Conservation (phyloP, 2,888 invertebrate genomes). For the Xylota sylvarum region DNA sequence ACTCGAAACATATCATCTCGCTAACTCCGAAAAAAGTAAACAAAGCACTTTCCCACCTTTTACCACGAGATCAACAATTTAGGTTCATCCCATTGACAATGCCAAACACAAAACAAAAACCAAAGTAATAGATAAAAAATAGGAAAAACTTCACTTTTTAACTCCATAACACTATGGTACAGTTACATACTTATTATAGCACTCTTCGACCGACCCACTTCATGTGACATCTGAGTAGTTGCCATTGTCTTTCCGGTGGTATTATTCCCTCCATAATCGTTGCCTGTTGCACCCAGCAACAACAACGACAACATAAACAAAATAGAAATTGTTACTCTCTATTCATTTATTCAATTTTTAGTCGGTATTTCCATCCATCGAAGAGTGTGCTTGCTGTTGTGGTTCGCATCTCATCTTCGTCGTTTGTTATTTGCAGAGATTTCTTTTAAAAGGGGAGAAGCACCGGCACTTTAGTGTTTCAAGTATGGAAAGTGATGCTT, state of each 20-base stretch:
- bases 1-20: neutral
- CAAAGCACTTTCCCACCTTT: conserved; percentile 52
- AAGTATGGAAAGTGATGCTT: conserved; percentile 59
- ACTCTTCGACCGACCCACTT: conserved; percentile 64
- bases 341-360: conserved; percentile 47
- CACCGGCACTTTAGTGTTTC: conserved; percentile 26
- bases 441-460: neutral
- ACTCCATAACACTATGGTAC: conserved; percentile 55
- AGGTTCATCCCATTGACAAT: conserved; percentile 59
- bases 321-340: conserved; percentile 72
- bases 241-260: conserved; percentile 56
- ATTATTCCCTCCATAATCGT: conserved; percentile 24
- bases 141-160: conserved; percentile 29
- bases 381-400: neutral
- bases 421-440: conserved; percentile 22
- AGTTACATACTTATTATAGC: conserved; percentile 64
- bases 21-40: conserved; percentile 20
- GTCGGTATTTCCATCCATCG: neutral
- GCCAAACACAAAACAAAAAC: conserved; percentile 32
- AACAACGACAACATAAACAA: conserved; percentile 33
- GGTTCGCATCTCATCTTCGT: conserved; percentile 20
- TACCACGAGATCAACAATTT: conserved; percentile 43
- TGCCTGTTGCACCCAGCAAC: conserved; percentile 32
- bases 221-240: conserved; percentile 72
- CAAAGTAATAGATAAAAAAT: neutral